These are phyloP conservation scores for Aphrocallistes beatrix DNA, from an alignment of 37 sponge, comb jelly and placozoan genomes.

Conservation along the genomic window DNA sequence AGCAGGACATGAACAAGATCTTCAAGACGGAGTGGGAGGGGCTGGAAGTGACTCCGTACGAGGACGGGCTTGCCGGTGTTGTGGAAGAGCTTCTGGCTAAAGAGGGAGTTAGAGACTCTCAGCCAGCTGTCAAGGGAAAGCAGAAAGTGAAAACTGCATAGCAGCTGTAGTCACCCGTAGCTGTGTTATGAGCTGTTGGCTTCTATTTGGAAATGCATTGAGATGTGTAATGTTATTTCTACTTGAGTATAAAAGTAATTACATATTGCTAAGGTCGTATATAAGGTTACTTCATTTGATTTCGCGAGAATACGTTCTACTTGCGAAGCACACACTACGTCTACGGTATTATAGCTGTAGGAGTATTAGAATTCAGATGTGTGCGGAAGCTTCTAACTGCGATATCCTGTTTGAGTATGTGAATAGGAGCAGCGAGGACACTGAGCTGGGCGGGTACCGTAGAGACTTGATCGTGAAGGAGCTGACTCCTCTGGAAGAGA, in stretches of 20 bases:
- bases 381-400: not conserved
- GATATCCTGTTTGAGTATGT: not conserved
- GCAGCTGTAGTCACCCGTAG: not conserved
- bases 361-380: not conserved
- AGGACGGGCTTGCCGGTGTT: not conserved
- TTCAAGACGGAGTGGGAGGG: slow-evolving; percentile 15
- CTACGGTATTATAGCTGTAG: no score
- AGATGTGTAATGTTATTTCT: no score
- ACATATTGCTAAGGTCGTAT: no score
- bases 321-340: no score
- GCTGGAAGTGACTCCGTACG: not conserved
- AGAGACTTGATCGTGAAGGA: not conserved
- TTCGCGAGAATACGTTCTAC: no score
- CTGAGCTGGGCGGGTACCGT: not conserved
- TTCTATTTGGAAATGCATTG: no score
- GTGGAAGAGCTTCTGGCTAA: not conserved
- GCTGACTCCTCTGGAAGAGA: not conserved
- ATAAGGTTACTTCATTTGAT: no score
- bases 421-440: not conserved
- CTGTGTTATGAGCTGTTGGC: not conserved
- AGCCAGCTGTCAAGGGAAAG: not conserved
- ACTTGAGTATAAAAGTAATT: no score
- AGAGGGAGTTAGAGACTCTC: not conserved
- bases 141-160: not conserved
- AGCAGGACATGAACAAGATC: slow-evolving; percentile 16